Percentiles rank a stretch among this genome's conserved stretches.
Evolutionary conservation across 2,888 invertebrate species (phyloP).

Genomic region (Creontiades dilutus): DNA sequence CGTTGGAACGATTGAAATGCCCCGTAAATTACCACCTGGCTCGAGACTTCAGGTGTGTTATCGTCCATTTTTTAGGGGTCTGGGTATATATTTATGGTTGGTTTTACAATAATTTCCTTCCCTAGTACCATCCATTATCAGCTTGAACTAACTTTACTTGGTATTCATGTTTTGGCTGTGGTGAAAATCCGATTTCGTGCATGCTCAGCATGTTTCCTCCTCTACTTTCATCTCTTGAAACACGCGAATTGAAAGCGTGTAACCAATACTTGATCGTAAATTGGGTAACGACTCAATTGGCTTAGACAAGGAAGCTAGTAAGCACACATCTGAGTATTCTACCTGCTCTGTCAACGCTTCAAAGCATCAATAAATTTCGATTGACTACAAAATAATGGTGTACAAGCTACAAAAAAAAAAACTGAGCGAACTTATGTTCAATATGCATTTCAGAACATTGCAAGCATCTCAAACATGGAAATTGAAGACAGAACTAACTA

Average conservation of each 20-base stretch:
- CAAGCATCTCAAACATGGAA: too few relatives aligned
- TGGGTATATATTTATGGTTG: neutral
- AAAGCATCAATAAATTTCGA: too few relatives aligned
- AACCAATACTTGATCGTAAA: too few relatives aligned
- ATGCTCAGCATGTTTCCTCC: neutral
- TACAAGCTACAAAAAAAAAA: too few relatives aligned
- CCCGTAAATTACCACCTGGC: constrained; percentile 87
- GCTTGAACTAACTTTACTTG: constrained; percentile 19
- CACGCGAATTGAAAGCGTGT: neutral
- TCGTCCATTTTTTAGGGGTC: neutral
- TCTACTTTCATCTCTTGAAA: neutral
- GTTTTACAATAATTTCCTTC: neutral
- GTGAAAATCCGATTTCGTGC: neutral
- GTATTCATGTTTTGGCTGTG: neutral
- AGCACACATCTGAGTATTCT: too few relatives aligned
- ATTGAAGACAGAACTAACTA: too few relatives aligned
- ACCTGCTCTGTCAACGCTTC: too few relatives aligned
- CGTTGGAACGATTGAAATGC: constrained; percentile 97
- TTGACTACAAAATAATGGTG: too few relatives aligned
- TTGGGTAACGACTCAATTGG: too few relatives aligned
- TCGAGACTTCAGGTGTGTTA: constrained; percentile 83
- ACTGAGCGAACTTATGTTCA: too few relatives aligned
- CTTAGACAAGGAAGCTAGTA: too few relatives aligned
- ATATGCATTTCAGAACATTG: too few relatives aligned
- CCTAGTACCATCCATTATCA: neutral